Evolutionary conservation across 2,888 invertebrate genomes (phyloP).

Genomic region (Argyresthia albistria): DNA sequence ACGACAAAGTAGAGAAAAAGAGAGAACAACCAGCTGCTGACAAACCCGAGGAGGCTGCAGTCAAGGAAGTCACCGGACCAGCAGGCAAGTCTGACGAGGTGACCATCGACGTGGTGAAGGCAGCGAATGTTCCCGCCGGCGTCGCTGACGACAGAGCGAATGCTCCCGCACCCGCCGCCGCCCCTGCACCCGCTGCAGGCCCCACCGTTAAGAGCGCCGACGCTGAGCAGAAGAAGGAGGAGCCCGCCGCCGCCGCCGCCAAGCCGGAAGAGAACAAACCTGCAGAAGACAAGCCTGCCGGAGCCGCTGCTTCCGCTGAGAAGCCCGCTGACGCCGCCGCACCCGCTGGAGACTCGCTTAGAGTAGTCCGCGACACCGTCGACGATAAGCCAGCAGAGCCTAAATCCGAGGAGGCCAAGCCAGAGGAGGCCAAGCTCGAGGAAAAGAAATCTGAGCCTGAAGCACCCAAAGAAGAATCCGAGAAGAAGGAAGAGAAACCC

Average conservation of each 20-base stretch:
- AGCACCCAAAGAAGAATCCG: conserved; percentile 10
- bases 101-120: conserved; percentile 32
- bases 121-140: conserved; percentile 36
- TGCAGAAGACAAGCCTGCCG: conserved; percentile 24
- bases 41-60: conserved; percentile 23
- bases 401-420: not conserved
- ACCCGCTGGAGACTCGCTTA: conserved; percentile 28
- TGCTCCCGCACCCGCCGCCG: conserved; percentile 30
- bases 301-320: conserved; percentile 16
- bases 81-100: conserved; percentile 35
- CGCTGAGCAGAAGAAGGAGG: not conserved
- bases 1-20: conserved; percentile 20
- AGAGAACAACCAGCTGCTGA: conserved; percentile 21
- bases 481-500: conserved; percentile 12
- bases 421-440: not conserved
- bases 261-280: conserved; percentile 22
- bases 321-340: conserved; percentile 11
- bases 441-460: conserved; percentile 12
- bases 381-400: conserved; percentile 26
- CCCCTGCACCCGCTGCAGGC: not conserved
- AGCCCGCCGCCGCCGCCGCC: conserved; percentile 26
- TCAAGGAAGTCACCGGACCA: conserved; percentile 33
- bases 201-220: not conserved
- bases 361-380: conserved; percentile 50
- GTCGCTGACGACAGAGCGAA: conserved; percentile 47